A percentile compares a stretch with the other conserved stretches of the same genome.
phyloP scores from a whole-genome alignment of 2,888 invertebrate genomes.

The Coenonympha arcania region DNA sequence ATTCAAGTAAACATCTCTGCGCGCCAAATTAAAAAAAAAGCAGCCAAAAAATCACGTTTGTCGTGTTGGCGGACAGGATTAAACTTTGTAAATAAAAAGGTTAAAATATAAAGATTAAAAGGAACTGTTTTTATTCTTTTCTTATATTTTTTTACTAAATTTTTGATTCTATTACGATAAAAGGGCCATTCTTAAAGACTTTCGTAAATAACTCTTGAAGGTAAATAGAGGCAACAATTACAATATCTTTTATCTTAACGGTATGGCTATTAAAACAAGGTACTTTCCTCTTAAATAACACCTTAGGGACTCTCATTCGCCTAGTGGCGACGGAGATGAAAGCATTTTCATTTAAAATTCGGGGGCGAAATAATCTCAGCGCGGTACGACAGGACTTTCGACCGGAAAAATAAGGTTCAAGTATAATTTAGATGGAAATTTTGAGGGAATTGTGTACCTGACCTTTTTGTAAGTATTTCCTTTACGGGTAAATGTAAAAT shows the following conservation, averaged over 20 bases:
- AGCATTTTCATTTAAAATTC: slow-evolving; percentile 41
- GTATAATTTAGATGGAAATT: slow-evolving; percentile 21
- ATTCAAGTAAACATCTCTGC: no score
- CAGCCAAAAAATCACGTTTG: no score
- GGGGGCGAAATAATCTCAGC: slow-evolving; percentile 32
- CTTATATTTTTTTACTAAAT: no score
- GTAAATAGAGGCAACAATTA: not conserved
- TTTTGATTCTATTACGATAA: no score
- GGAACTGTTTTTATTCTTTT: no score
- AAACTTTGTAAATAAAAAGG: no score
- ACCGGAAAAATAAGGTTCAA: not conserved
- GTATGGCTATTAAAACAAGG: slow-evolving; percentile 3
- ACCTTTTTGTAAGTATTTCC: slow-evolving; percentile 8
- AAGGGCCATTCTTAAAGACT: not conserved
- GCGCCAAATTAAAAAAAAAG: no score
- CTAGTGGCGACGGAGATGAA: slow-evolving; percentile 25
- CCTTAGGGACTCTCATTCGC: not conserved
- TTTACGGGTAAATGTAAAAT: no score
- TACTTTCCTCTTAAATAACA: slow-evolving; percentile 7
- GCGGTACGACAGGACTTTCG: not conserved
- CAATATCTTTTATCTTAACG: not conserved
- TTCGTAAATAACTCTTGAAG: not conserved
- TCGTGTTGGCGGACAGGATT: no score
- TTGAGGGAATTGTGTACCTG: slow-evolving; percentile 2
- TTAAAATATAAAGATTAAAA: no score